Base-by-base conservation (phyloP, 2,888 invertebrate species). In the Timandra comae region DNA sequence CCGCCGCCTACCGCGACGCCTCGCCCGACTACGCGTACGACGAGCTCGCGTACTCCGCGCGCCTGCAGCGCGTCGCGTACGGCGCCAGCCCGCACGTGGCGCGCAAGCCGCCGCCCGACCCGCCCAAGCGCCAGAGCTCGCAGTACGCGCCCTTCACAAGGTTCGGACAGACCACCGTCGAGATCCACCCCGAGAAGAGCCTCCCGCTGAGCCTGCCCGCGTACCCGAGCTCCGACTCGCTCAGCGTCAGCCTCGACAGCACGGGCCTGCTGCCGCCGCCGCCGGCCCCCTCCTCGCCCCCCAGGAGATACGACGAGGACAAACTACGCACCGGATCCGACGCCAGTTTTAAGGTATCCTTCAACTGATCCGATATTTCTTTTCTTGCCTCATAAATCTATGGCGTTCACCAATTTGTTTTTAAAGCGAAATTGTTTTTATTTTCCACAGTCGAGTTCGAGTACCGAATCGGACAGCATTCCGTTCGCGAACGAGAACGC, bases 401-500 rank as follows among this genome's bases (percentile, higher is more conserved):
- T n/a, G n/a, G n/a, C n/a, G n/a, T n/a, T n/a, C n/a, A n/a, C n/a
- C n/a, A n/a, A n/a, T n/a, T n/a, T n/a, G n/a, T n/a, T n/a, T n/a
- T n/a, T n/a, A n/a, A n/a, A n/a, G n/a, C n/a, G n/a, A n/a, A n/a
- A n/a, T n/a, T n/a, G n/a, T n/a, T 35, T 39, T 26, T 7, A 43
- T 39, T 19, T 43, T 43, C 47, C 82, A 22, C 88, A 95, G 94
- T 96, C 95, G 71, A 95, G 93, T 88, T 96, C 96, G 58, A 97
- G 97, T 81, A 95, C 96, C 49, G 98, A 98, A 87, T 97, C 97
- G 28, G 97, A 98, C 78, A 95, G 95, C 66, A 90, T 96, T 73
- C 98, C 98, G 23, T 99, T 99, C 80, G 98, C 98, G 51, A 98
- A 99, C 74, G 98, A 99, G 74, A 98, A 99, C 79, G 97, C 98